Percentiles rank a stretch among this genome's conserved stretches.
These are phyloP conservation scores for Mythimna loreyi DNA, from an alignment of 2,888 invertebrate genomes.

Conservation along the genomic window DNA sequence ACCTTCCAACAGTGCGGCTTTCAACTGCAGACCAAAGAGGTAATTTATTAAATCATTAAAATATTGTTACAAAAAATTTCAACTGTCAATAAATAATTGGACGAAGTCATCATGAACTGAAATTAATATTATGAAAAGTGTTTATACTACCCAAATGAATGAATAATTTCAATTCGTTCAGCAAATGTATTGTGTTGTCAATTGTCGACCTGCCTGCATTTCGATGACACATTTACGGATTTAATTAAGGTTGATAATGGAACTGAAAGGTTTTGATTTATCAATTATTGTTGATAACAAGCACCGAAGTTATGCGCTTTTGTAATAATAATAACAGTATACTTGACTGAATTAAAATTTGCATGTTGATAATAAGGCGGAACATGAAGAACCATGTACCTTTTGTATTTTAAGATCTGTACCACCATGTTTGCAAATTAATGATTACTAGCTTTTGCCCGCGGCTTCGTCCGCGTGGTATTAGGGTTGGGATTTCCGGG, in stretches of 20 bases:
- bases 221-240: neutral
- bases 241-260: constrained; percentile 11
- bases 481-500: no score
- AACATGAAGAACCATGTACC: no score
- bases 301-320: neutral
- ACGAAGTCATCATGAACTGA: neutral
- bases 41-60: neutral
- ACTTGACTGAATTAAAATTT: no score
- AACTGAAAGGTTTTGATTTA: neutral
- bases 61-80: neutral
- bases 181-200: neutral
- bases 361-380: no score
- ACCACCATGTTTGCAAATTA: no score
- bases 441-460: no score
- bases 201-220: neutral
- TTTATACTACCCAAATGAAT: constrained; percentile 8
- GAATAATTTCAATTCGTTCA: constrained; percentile 10
- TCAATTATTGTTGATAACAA: neutral
- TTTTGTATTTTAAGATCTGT: no score
- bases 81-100: neutral
- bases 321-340: neutral
- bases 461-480: no score
- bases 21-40: neutral
- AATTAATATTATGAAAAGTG: neutral
- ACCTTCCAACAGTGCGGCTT: neutral